Evolutionary conservation across 30 jellyfish, hydroid and myxozoan genomes (phyloP).

Genomic region (Rhopilema esculentum): DNA sequence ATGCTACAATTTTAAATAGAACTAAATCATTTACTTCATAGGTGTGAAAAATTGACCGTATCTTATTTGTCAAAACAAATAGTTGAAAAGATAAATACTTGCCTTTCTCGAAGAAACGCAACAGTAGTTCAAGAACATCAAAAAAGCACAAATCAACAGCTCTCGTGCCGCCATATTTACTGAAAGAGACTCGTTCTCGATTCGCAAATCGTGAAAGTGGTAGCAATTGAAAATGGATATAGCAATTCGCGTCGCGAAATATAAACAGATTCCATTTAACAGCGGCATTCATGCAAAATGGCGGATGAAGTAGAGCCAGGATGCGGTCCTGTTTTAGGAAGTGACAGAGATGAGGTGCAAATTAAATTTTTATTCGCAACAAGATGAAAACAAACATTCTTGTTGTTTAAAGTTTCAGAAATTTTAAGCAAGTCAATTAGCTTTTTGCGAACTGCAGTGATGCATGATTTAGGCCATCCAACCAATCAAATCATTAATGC

Average conservation of each 20-base stretch:
- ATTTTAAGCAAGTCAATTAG: too few relatives aligned
- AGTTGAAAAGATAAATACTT: too few relatives aligned
- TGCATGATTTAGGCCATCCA: not conserved
- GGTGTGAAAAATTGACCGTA: too few relatives aligned
- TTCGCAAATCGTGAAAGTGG: not conserved
- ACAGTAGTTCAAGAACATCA: not conserved
- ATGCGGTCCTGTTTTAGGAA: conserved; percentile 59
- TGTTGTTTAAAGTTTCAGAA: too few relatives aligned
- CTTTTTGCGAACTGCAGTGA: too few relatives aligned
- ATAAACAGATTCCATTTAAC: not conserved
- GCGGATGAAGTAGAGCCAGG: conserved; percentile 78
- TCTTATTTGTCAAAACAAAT: too few relatives aligned
- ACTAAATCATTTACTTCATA: too few relatives aligned
- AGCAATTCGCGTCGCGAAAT: not conserved
- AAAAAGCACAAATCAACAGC: not conserved
- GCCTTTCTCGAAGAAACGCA: not conserved
- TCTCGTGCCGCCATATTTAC: not conserved
- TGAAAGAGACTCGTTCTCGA: not conserved
- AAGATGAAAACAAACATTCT: too few relatives aligned
- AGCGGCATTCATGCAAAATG: not conserved
- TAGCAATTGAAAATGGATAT: not conserved
- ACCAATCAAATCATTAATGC: too few relatives aligned
- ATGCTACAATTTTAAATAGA: too few relatives aligned
- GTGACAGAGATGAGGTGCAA: not conserved
- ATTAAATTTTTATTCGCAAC: not conserved